A percentile compares a stretch with the other conserved stretches of the same genome.
These are phyloP conservation scores for Macroteleia sp. DNA, from an alignment of 2,888 invertebrate species.

Conservation along the genomic window DNA sequence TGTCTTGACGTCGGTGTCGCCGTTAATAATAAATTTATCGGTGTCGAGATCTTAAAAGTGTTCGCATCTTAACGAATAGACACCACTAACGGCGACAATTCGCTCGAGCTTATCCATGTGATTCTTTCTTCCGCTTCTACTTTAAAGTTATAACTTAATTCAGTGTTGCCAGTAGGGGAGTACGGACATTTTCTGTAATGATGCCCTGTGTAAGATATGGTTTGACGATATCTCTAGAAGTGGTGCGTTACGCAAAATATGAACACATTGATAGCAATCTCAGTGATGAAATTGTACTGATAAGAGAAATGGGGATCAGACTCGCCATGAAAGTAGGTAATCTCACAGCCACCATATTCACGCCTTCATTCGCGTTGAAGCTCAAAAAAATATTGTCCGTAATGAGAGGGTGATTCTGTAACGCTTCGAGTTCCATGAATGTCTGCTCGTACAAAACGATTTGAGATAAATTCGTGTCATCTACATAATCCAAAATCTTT, in stretches of 20 bases:
- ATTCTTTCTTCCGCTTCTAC: slow-evolving; percentile 24
- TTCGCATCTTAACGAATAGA: slow-evolving; percentile 51
- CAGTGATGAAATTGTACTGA: slow-evolving; percentile 66
- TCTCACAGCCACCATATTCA: too few species aligned
- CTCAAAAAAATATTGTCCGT: too few species aligned
- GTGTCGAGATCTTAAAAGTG: slow-evolving; percentile 47
- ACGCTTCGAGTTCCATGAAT: too few species aligned
- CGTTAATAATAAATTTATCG: slow-evolving; percentile 58
- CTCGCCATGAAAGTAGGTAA: slow-evolving; percentile 33
- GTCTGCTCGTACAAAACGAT: too few species aligned
- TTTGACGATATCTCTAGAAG: slow-evolving; percentile 45
- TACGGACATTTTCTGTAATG: slow-evolving; percentile 70
- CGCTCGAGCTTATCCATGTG: slow-evolving; percentile 17
- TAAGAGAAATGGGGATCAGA: slow-evolving; percentile 26
- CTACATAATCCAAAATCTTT: too few species aligned
- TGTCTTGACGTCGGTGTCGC: too few species aligned
- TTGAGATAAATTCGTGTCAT: too few species aligned
- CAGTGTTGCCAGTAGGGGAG: slow-evolving; percentile 69
- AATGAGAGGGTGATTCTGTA: too few species aligned
- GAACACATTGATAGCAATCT: slow-evolving; percentile 74
- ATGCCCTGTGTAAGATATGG: slow-evolving; percentile 65
- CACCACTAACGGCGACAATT: slow-evolving; percentile 57
- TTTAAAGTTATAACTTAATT: slow-evolving; percentile 79
- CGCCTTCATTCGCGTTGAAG: too few species aligned
- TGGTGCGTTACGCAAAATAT: slow-evolving; percentile 74